A percentile compares a stretch with the other conserved stretches of the same genome.
These are phyloP conservation scores for Graphium colonna DNA, from an alignment of 2,888 invertebrate genomes.

Conservation along the genomic window DNA sequence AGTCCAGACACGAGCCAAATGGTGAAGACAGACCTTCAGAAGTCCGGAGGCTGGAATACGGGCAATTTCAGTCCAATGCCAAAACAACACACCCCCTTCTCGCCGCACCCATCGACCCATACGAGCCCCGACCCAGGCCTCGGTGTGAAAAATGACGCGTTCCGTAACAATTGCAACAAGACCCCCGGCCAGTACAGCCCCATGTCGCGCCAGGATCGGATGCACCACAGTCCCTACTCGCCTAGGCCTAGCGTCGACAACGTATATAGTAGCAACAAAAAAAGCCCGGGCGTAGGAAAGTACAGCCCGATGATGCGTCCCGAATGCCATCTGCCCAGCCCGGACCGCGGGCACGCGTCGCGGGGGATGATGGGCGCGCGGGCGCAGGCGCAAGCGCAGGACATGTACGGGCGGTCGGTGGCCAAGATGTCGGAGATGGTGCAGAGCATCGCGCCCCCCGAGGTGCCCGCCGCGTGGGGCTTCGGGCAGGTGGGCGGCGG, in stretches of 20 bases:
- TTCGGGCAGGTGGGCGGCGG: constrained; percentile 49
- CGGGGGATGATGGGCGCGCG: constrained; percentile 41
- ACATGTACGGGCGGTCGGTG: constrained; percentile 50
- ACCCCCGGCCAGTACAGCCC: constrained; percentile 71
- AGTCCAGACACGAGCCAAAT: constrained; percentile 75
- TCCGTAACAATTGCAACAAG: constrained; percentile 54
- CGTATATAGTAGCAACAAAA: constrained; percentile 54
- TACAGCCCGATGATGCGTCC: constrained; percentile 68
- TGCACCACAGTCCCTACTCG: constrained; percentile 67
- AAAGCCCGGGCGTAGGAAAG: constrained; percentile 64
- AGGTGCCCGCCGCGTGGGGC: constrained; percentile 55
- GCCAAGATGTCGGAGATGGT: constrained; percentile 53
- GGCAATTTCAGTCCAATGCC: constrained; percentile 73
- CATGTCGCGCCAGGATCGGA: constrained; percentile 66
- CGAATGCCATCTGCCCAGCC: constrained; percentile 65
- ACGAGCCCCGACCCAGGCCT: constrained; percentile 66
- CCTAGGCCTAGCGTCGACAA: constrained; percentile 65
- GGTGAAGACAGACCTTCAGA: constrained; percentile 62
- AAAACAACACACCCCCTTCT: constrained; percentile 69
- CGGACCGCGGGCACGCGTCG: constrained; percentile 52
- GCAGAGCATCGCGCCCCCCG: constrained; percentile 46
- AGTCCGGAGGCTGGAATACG: constrained; percentile 65
- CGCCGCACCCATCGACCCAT: constrained; percentile 69
- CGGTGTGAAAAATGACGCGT: constrained; percentile 54
- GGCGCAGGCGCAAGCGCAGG: constrained; percentile 53